Conservation (phyloP, 2,888 invertebrate genomes). For the Spatulosminthurus flaviceps region DNA sequence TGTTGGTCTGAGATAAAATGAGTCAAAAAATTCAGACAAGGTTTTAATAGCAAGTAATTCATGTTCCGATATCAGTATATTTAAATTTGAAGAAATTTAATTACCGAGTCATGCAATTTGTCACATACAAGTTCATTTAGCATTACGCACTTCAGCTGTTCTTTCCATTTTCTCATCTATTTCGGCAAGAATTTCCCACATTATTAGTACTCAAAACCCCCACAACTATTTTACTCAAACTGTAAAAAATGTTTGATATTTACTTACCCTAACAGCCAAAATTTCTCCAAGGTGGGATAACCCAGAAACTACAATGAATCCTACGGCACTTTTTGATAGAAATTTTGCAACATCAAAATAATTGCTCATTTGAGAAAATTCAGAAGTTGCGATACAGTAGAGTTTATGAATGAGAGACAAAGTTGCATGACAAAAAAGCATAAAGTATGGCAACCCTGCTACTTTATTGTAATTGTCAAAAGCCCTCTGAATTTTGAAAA, state of each 20-base stretch:
- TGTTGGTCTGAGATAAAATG: conserved; percentile 29
- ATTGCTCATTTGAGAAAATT: neutral
- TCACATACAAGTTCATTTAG: conserved; percentile 38
- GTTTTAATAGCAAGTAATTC: too few relatives aligned
- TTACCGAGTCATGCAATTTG: conserved; percentile 38
- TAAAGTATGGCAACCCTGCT: conserved; percentile 27
- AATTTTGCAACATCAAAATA: neutral
- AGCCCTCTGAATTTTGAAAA: conserved; percentile 35
- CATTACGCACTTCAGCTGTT: conserved; percentile 44
- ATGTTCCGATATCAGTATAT: too few relatives aligned
- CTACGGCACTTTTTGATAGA: conserved; percentile 16
- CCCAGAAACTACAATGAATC: conserved; percentile 25
- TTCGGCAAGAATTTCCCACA: neutral
- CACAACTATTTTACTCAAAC: too few relatives aligned
- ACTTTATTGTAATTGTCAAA: conserved; percentile 43
- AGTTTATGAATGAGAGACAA: conserved; percentile 36
- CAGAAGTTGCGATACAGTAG: conserved; percentile 19
- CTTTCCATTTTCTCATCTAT: conserved; percentile 45
- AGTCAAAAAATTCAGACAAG: too few relatives aligned
- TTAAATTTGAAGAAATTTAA: too few relatives aligned
- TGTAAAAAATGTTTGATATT: too few relatives aligned
- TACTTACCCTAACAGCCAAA: conserved; percentile 23
- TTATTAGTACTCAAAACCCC: too few relatives aligned
- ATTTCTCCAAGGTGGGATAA: conserved; percentile 38
- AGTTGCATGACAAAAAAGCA: conserved; percentile 24